These are phyloP conservation scores for Fragum sueziense DNA, from an alignment of 2,888 invertebrate genomes.

Conservation along the genomic window DNA sequence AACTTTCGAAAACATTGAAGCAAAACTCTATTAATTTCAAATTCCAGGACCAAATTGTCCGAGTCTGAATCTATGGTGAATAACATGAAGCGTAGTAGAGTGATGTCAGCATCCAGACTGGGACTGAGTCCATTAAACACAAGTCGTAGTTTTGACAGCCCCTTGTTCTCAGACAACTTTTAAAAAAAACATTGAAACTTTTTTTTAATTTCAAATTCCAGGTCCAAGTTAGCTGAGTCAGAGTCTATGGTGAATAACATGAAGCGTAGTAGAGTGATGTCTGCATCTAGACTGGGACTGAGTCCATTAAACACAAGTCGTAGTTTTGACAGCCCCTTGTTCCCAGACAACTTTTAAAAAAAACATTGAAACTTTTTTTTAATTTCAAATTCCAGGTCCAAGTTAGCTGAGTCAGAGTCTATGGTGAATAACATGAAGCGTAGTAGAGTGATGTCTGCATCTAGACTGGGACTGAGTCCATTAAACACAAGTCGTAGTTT, in stretches of 20 bases:
- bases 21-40: no score
- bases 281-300: slow-evolving; percentile 62
- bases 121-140: slow-evolving; percentile 54
- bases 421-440: slow-evolving; percentile 87
- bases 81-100: slow-evolving; percentile 83
- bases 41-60: slow-evolving; percentile 88
- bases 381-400: no score
- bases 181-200: no score
- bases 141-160: slow-evolving; percentile 41
- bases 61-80: slow-evolving; percentile 93
- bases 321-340: slow-evolving; percentile 48
- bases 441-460: slow-evolving; percentile 45
- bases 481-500: slow-evolving; percentile 41
- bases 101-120: slow-evolving; percentile 60
- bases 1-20: no score
- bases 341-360: slow-evolving; percentile 62
- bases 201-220: no score
- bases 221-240: slow-evolving; percentile 93
- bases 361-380: no score
- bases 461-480: slow-evolving; percentile 61
- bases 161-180: slow-evolving; percentile 59
- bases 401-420: slow-evolving; percentile 93
- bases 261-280: slow-evolving; percentile 55
- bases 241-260: slow-evolving; percentile 90
- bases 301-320: slow-evolving; percentile 45